Evolutionary conservation across 2,888 invertebrate genomes (phyloP).

Genomic region (Andrena minutula): DNA sequence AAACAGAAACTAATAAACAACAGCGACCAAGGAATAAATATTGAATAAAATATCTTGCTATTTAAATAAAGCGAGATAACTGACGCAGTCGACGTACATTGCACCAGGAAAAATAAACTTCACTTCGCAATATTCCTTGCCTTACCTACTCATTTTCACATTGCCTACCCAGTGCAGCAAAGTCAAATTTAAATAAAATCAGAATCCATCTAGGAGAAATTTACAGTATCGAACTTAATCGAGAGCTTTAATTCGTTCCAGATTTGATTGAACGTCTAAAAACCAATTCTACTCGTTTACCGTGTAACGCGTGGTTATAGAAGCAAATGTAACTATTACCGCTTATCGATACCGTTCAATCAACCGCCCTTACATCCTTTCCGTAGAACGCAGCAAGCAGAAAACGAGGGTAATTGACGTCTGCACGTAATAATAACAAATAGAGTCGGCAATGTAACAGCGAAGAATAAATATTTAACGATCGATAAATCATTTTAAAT

Average conservation of each 20-base stretch:
- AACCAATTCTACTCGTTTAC: neutral
- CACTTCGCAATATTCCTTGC: too few species aligned
- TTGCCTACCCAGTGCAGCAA: too few species aligned
- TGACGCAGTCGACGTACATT: too few species aligned
- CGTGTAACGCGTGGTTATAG: neutral
- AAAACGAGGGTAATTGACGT: constrained; percentile 23
- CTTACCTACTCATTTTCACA: too few species aligned
- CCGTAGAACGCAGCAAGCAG: neutral
- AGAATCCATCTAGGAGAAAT: neutral
- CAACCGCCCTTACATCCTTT: neutral
- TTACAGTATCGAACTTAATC: neutral
- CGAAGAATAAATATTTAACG: constrained; percentile 1
- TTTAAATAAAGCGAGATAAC: too few species aligned
- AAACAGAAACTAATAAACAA: too few species aligned
- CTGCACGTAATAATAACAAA: constrained; percentile 20
- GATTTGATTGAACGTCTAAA: neutral
- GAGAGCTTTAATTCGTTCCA: neutral
- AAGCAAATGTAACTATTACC: neutral
- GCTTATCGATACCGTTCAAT: neutral
- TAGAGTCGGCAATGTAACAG: neutral
- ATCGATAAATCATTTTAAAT: constrained; percentile 23
- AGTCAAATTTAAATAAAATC: too few species aligned
- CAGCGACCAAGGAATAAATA: too few species aligned
- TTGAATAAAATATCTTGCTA: too few species aligned
- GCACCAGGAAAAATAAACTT: too few species aligned